Evolutionary conservation across 2,888 invertebrate genomes (phyloP), one percentile per base, ranked within the genome.

Genomic region (Calliopum simillimum): DNA sequence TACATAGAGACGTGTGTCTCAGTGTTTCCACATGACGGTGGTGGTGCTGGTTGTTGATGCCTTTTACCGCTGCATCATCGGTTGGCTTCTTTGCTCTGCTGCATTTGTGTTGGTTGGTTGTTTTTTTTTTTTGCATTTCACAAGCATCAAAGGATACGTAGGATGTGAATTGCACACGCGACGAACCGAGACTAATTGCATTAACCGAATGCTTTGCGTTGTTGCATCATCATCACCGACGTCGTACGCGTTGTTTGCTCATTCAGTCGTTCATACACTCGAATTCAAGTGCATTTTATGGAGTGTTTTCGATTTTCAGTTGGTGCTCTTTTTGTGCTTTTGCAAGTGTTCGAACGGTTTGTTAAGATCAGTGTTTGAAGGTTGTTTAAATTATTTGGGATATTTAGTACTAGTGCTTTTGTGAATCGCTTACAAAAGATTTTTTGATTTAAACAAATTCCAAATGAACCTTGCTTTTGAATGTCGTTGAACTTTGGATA

Each of bases 101-200:
- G 23, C 25, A 21, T 6, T 46, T 23, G n/a, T 46, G 19, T 25
- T 12, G 46, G 5, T 44, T 23, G 19, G 21, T 3, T 8, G 16
- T 44, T 41, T 11, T 21, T 13, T n/a, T 33, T 59, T 4, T 44
- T 13, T 61, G 43, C 43, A 44, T 21, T 62, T 47, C 23, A n/a
- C 46, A 23, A 58, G 47, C 16, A 25, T 47, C 62, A 11, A 16
- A 59, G 16, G 33, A 47, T 63, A 12, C 33, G 33, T 16, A 25
- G 43, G 41, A 43, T 23, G 47, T 13, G 16, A 25, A 25, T 72
- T 72, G 73, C 72, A 70, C 72, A 75, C 73, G 75, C 75, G 70
- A 74, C 72, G 73, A 75, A 75, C 73, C 70, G 75, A 71, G 69
- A 74, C 73, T 75, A 75, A 75, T 74, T 73, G 74, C 74, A 74